These are phyloP conservation scores for Drosophila paramelanica DNA, from an alignment of 2,888 invertebrate species.

Conservation along the genomic window DNA sequence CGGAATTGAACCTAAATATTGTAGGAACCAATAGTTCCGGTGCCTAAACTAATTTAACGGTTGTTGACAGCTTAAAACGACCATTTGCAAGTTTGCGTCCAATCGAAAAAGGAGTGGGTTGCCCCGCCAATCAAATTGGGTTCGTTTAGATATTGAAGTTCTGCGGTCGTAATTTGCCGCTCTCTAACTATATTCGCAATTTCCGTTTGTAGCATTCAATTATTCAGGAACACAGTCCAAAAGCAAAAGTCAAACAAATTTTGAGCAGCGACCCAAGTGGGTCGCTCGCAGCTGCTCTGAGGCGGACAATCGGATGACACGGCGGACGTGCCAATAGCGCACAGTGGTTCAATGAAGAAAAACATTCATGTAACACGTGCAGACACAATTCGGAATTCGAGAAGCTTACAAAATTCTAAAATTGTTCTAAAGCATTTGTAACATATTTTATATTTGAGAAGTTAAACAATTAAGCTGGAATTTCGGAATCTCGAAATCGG, in stretches of 20 bases:
- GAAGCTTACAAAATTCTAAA: too few relatives aligned
- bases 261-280: constrained; percentile 19
- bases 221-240: constrained; percentile 51
- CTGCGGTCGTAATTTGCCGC: constrained; percentile 25
- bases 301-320: background rate
- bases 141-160: constrained; percentile 9
- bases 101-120: background rate
- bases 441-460: too few relatives aligned
- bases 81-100: background rate
- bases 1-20: background rate
- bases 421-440: too few relatives aligned
- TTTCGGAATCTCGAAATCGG: background rate
- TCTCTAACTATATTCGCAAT: constrained; percentile 50
- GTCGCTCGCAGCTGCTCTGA: too few relatives aligned
- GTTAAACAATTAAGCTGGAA: too few relatives aligned
- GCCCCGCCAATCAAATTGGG: constrained; percentile 12
- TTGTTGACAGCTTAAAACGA: background rate
- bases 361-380: too few relatives aligned
- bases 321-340: constrained; percentile 14
- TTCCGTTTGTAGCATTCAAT: constrained; percentile 59
- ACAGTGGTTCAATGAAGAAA: constrained; percentile 10
- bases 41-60: constrained; percentile 1
- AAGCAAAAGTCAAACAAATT: constrained; percentile 32
- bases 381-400: too few relatives aligned
- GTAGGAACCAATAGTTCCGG: background rate